These are phyloP conservation scores for Synaphobranchus kaupii DNA, from an alignment of 2,797 vertebrate species.

Conservation along the genomic window DNA sequence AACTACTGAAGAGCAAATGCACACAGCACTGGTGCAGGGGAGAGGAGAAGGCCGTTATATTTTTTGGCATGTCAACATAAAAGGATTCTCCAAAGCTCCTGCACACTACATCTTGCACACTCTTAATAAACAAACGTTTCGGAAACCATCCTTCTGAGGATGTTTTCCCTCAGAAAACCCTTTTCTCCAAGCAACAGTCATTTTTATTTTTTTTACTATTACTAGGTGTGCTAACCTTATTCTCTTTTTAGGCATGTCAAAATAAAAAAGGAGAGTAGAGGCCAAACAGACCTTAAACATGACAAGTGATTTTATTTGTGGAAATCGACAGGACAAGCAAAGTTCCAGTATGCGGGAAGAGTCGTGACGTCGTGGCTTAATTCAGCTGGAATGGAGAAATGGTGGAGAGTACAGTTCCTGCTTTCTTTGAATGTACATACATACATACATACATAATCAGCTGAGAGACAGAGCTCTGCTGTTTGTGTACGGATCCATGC, in stretches of 20 bases:
- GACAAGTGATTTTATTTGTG: slow-evolving; percentile 32
- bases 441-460: neutral
- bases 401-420: neutral
- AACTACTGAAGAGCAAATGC: neutral
- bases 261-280: no score
- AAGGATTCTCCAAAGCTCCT: no score
- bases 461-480: neutral
- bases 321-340: neutral
- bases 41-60: neutral
- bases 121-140: no score
- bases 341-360: neutral
- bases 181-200: no score
- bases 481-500: neutral
- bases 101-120: no score
- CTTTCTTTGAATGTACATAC: neutral
- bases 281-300: neutral
- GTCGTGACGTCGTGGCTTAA: neutral
- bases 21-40: neutral
- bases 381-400: slow-evolving; percentile 31
- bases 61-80: neutral
- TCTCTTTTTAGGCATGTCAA: neutral
- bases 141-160: no score
- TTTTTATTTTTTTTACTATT: no score
- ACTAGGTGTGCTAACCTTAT: no score
- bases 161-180: no score